A percentile compares a stretch with the other conserved stretches of the same genome.
Evolutionary conservation across 2,113 vertebrate species (phyloP).

Genomic region (Gallinago jamesoni): DNA sequence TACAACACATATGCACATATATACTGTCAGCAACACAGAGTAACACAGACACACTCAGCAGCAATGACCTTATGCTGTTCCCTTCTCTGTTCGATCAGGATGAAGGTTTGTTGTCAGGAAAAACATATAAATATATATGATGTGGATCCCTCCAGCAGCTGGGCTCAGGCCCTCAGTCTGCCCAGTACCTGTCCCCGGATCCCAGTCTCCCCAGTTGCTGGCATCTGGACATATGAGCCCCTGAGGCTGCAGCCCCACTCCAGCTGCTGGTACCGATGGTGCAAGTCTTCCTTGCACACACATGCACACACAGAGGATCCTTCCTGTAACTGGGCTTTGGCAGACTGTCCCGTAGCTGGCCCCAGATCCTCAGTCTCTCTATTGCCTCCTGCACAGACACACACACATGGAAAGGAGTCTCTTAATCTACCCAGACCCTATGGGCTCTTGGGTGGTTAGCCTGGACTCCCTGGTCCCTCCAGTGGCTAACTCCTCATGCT

Average conservation of each 20-base stretch:
- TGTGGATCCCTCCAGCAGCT: neutral
- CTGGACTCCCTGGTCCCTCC: too few species aligned
- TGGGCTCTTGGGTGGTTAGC: neutral
- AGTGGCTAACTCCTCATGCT: neutral
- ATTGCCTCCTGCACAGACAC: neutral
- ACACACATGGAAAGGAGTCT: neutral
- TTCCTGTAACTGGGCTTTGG: neutral
- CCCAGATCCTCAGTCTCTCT: neutral
- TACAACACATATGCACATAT: neutral
- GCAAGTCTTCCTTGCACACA: neutral
- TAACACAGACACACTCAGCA: neutral
- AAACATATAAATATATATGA: neutral
- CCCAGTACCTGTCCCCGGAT: neutral
- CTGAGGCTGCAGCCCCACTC: neutral
- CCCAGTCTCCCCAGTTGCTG: neutral
- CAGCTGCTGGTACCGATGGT: neutral
- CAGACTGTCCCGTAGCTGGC: neutral
- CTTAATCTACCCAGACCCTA: neutral
- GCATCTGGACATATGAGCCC: neutral
- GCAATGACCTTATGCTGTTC: neutral
- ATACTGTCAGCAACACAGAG: neutral
- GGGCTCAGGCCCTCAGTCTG: neutral
- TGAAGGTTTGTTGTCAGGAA: neutral
- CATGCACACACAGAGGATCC: neutral
- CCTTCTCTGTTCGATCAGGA: neutral